Conservation (phyloP, 2,113 vertebrate genomes). For the Parus major region DNA sequence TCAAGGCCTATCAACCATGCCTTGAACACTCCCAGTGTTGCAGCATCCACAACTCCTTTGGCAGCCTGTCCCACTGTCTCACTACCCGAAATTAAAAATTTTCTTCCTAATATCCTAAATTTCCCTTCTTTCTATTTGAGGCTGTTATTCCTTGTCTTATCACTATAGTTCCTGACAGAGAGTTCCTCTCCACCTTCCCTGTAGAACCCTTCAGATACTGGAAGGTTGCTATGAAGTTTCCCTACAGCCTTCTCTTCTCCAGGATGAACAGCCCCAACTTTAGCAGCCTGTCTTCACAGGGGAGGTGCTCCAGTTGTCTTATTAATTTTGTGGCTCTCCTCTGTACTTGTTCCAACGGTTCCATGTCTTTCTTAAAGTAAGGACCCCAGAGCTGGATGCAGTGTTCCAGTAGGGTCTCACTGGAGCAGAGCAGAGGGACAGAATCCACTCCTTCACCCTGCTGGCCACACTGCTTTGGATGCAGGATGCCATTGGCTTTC, state of each 20-base stretch:
- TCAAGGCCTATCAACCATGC: neutral
- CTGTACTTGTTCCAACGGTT: neutral
- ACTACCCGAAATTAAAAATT: neutral
- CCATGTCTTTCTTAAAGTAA: neutral
- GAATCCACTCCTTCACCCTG: neutral
- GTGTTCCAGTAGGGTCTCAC: neutral
- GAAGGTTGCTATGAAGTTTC: neutral
- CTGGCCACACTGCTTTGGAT: fast-evolving
- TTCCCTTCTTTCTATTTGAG: neutral
- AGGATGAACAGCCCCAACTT: neutral
- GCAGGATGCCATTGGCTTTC: neutral
- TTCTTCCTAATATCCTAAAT: neutral
- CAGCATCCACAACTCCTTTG: fast-evolving
- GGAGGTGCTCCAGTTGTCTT: neutral
- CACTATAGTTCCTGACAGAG: neutral
- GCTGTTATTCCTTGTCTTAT: neutral
- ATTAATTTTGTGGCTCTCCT: fast-evolving
- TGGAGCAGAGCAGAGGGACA: neutral
- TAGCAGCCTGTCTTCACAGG: neutral
- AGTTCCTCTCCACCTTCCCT: neutral
- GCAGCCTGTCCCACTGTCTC: neutral
- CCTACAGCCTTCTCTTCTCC: fast-evolving
- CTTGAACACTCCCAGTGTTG: neutral
- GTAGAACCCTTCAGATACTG: neutral
- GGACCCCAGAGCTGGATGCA: neutral